Evolutionary conservation across 2,113 vertebrate species (phyloP), one percentile per base, ranked within the genome.

Genomic region (Cnemophilus loriae): DNA sequence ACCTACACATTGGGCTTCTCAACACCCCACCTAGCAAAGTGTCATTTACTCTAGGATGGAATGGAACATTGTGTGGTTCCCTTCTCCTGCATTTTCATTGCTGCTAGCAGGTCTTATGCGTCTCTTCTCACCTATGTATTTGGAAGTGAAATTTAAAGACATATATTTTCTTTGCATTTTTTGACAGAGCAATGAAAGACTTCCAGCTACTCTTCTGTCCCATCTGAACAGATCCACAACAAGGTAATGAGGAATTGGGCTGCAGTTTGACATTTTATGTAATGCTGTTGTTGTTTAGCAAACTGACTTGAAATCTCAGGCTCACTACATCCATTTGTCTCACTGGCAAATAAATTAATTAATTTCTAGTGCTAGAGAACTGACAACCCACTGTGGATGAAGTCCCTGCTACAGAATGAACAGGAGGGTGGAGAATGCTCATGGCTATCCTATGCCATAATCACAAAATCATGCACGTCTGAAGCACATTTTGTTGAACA

Each of bases 401-500:
- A 95, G 91, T 93, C 73, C 69, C 57, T 81, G 91, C 71, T 78
- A 52, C 86, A 92, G 90, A 90, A 78, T 78, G 85, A 93, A 81
- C 35, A 81, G 76, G 56, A 95, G 83, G 73, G 88, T 95, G 86
- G 73, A 92, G 83, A 94, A 90, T 87, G 56, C 42, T 94, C 52
- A 49, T 93, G 92, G 71, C 75, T 79, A 71, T 68, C 80, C 64
- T 65, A 60, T 93, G 92, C 73, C 74, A 78, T 94, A 95, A 95
- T 94, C 92, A 95, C 83, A 90, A 96, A 95, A 94, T 90, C 85
- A 87, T 71, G 88, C 82, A 95, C 52, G 59, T 91, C 76, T 74
- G 76, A 95, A 96, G 79, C 42, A 41, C 69, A 96, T 86, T 94
- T 88, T 88, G 55, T 64, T 86, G 67, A 80, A 37, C 32, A 78